Evolutionary conservation across 1,140 invertebrate species (phyloP).

Genomic region (Cecropterus lyciades): DNA sequence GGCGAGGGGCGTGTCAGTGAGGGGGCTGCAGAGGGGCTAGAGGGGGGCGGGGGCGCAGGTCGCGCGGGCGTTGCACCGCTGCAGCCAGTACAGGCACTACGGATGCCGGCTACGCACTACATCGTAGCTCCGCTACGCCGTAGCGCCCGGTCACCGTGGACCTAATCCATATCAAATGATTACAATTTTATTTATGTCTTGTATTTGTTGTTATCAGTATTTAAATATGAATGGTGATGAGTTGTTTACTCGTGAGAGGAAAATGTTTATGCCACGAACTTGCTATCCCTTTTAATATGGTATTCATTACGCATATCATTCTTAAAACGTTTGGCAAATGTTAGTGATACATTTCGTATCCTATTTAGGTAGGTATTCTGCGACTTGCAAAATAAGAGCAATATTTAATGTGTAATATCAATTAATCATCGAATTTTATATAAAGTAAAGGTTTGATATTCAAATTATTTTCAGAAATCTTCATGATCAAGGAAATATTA

Average conservation of each 20-base stretch:
- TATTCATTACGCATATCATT: slow-evolving; percentile 7
- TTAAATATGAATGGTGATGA: slow-evolving; percentile 30
- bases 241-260: slow-evolving; percentile 5
- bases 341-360: slow-evolving; percentile 6
- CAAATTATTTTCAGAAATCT: slow-evolving; percentile 30
- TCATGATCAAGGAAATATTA: slow-evolving; percentile 14
- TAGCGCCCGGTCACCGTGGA: slow-evolving; percentile 38
- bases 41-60: slow-evolving; percentile 41
- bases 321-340: slow-evolving; percentile 3
- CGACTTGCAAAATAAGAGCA: background rate
- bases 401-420: background rate
- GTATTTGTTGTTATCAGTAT: slow-evolving; percentile 8
- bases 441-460: background rate
- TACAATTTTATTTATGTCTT: slow-evolving; percentile 15
- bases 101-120: slow-evolving; percentile 61
- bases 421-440: slow-evolving; percentile 1
- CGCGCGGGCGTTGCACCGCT: slow-evolving; percentile 66
- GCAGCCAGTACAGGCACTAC: slow-evolving; percentile 60
- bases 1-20: slow-evolving; percentile 56
- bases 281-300: background rate
- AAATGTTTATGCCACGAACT: background rate
- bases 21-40: slow-evolving; percentile 38
- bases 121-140: slow-evolving; percentile 57
- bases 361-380: slow-evolving; percentile 22
- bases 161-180: slow-evolving; percentile 26